phyloP scores from a whole-genome alignment of 2,888 invertebrate genomes.

The Trissoscelio sp. region DNA sequence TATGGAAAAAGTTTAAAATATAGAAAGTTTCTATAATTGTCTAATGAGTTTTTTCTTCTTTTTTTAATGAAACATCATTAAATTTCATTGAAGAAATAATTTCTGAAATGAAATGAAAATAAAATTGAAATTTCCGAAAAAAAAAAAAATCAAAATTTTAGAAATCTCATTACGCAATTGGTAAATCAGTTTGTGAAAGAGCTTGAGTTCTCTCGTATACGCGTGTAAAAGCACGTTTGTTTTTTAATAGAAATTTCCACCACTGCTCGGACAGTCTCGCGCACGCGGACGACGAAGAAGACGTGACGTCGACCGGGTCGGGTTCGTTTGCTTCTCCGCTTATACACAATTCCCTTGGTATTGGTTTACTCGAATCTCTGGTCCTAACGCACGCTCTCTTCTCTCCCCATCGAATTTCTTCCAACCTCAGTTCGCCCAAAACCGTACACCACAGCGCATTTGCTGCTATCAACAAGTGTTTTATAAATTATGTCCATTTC shows the following conservation, averaged over 20 bases:
- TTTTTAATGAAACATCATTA: too few species aligned
- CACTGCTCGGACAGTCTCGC: conserved; percentile 51
- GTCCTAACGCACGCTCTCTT: conserved; percentile 19
- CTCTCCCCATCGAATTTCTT: conserved; percentile 18
- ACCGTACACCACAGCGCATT: background rate
- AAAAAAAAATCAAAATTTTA: too few species aligned
- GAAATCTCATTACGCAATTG: too few species aligned
- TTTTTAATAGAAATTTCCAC: conserved; percentile 63
- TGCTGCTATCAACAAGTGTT: conserved; percentile 34
- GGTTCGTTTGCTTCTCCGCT: conserved; percentile 60
- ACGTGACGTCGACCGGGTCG: conserved; percentile 59
- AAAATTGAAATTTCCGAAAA: too few species aligned
- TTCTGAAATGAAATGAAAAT: too few species aligned
- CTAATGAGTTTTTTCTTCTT: too few species aligned
- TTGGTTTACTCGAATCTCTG: conserved; percentile 53
- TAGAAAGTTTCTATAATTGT: too few species aligned
- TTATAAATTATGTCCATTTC: background rate
- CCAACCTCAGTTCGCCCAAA: conserved; percentile 5
- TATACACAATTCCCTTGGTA: conserved; percentile 44
- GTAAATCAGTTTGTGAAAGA: too few species aligned
- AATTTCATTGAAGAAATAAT: too few species aligned
- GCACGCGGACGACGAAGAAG: conserved; percentile 56
- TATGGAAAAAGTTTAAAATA: too few species aligned
- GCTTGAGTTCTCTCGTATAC: background rate
- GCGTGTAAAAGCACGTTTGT: conserved; percentile 43